These are phyloP conservation scores for Clivina fossor DNA, from an alignment of 2,888 invertebrate genomes.

Conservation along the genomic window DNA sequence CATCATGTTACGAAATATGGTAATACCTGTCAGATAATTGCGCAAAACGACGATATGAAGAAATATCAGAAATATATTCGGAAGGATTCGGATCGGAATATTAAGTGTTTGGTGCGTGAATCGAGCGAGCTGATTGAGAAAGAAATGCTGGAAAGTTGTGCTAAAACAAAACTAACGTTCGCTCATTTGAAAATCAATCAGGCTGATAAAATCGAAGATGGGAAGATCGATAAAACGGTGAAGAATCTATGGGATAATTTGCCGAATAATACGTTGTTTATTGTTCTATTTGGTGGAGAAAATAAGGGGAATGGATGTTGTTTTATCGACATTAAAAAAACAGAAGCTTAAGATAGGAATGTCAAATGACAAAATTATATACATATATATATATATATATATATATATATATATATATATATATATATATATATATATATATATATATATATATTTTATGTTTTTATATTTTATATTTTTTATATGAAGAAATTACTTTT, in stretches of 20 bases:
- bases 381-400: too few relatives aligned
- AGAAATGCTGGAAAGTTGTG: slow-evolving; percentile 53
- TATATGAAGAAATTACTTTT: too few relatives aligned
- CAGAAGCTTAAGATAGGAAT: too few relatives aligned
- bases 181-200: slow-evolving; percentile 64
- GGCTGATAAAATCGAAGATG: slow-evolving; percentile 53
- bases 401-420: too few relatives aligned
- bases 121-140: slow-evolving; percentile 57
- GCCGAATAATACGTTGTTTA: slow-evolving; percentile 62
- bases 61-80: slow-evolving; percentile 65
- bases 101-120: slow-evolving; percentile 58
- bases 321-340: slow-evolving; percentile 49
- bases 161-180: slow-evolving; percentile 52
- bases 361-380: too few relatives aligned
- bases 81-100: slow-evolving; percentile 57
- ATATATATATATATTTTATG: too few relatives aligned
- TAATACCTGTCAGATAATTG: slow-evolving; percentile 58
- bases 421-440: too few relatives aligned
- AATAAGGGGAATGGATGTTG: slow-evolving; percentile 49
- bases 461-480: too few relatives aligned
- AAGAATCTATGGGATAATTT: slow-evolving; percentile 63
- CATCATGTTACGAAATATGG: slow-evolving; percentile 53
- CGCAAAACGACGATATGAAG: slow-evolving; percentile 59
- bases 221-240: slow-evolving; percentile 64
- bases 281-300: slow-evolving; percentile 70